A percentile compares a stretch with the other conserved stretches of the same genome.
Conservation (phyloP, 2,113 vertebrate genomes). For the Passer montanus region DNA sequence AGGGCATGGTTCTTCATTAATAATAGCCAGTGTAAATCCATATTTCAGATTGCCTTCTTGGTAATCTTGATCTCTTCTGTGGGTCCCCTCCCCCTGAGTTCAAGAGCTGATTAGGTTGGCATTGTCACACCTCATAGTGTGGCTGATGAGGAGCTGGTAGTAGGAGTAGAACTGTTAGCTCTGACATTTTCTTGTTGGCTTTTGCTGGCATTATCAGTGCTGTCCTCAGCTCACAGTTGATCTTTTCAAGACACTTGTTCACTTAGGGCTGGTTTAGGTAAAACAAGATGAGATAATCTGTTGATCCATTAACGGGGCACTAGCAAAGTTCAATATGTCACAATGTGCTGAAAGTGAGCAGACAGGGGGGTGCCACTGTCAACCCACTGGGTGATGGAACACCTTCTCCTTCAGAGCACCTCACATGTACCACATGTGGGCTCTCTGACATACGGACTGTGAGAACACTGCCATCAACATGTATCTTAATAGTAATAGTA, state of each 20-base stretch:
- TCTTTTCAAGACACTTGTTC: not conserved
- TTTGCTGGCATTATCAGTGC: not conserved
- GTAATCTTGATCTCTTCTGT: not conserved
- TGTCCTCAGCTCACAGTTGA: not conserved
- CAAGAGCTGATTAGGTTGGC: not conserved
- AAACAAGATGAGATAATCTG: not conserved
- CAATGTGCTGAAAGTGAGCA: not conserved
- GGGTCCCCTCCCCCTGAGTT: not conserved
- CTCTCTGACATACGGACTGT: not conserved
- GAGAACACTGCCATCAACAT: not conserved
- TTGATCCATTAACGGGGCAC: not conserved
- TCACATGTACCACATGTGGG: accelerated
- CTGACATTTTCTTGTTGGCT: not conserved
- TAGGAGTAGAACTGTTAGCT: not conserved
- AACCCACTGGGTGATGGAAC: not conserved
- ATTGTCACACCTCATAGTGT: not conserved
- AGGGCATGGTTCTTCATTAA: not conserved
- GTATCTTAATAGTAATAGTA: not conserved
- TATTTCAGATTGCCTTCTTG: not conserved
- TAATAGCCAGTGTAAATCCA: not conserved
- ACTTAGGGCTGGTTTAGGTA: not conserved
- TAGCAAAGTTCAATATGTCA: not conserved
- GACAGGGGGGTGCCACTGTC: not conserved
- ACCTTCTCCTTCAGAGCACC: not conserved
- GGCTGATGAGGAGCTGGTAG: not conserved